Evolutionary conservation across 2,888 invertebrate species (phyloP).

Genomic region (Pediacus dermestoides): DNA sequence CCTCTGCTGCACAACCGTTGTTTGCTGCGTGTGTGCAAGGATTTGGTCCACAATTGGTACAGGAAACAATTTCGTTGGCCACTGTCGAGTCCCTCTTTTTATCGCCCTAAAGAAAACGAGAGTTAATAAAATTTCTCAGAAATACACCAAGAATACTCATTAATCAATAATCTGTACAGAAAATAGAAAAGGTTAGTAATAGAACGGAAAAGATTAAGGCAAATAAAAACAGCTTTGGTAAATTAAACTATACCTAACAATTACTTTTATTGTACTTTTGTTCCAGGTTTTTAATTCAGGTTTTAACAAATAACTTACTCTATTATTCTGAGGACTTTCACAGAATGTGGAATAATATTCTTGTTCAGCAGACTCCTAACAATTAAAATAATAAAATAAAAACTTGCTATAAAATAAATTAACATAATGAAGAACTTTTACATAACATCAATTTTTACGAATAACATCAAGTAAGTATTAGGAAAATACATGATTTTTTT

Average conservation of each 20-base stretch:
- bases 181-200: too few relatives aligned
- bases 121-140: too few relatives aligned
- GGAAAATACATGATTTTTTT: not conserved
- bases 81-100: slow-evolving; percentile 80
- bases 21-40: slow-evolving; percentile 83
- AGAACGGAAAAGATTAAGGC: slow-evolving; percentile 1
- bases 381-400: slow-evolving; percentile 26
- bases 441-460: too few relatives aligned
- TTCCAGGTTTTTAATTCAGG: slow-evolving; percentile 2
- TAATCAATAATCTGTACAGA: too few relatives aligned
- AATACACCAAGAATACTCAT: too few relatives aligned
- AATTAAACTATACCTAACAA: too few relatives aligned
- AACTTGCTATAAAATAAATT: slow-evolving; percentile 11
- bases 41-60: slow-evolving; percentile 77
- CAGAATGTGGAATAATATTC: slow-evolving; percentile 47
- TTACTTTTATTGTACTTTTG: not conserved
- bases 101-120: slow-evolving; percentile 72
- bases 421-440: slow-evolving; percentile 7
- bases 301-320: slow-evolving; percentile 31
- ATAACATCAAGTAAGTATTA: not conserved
- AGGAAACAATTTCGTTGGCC: slow-evolving; percentile 76
- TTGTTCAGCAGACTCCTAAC: slow-evolving; percentile 44
- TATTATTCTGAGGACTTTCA: slow-evolving; percentile 37
- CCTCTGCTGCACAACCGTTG: slow-evolving; percentile 85
- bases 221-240: slow-evolving; percentile 9